phyloP scores from a whole-genome alignment of 2,888 invertebrate species.

The Perizoma affinitatum region DNA sequence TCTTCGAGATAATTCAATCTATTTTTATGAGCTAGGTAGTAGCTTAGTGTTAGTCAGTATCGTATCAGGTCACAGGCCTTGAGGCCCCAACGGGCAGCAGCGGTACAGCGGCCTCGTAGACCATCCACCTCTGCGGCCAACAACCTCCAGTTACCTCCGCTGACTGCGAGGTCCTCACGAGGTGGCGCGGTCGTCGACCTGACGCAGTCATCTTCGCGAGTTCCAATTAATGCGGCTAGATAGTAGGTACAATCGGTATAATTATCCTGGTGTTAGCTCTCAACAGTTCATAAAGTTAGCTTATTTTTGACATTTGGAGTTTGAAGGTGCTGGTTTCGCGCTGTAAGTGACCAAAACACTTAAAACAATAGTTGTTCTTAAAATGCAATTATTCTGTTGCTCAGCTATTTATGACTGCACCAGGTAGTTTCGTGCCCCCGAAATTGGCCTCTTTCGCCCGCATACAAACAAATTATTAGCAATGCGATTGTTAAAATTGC shows the following conservation, averaged over 20 bases:
- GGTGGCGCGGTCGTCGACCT: slow-evolving; percentile 69
- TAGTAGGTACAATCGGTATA: slow-evolving; percentile 19
- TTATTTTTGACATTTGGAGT: too few relatives aligned
- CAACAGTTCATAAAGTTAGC: too few relatives aligned
- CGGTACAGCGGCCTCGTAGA: slow-evolving; percentile 22
- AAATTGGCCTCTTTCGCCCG: slow-evolving; percentile 56
- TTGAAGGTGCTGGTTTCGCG: too few relatives aligned
- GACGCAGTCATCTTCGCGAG: slow-evolving; percentile 56
- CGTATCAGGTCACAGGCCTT: slow-evolving; percentile 31
- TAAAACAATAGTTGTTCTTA: too few relatives aligned
- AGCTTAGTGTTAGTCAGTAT: slow-evolving; percentile 13
- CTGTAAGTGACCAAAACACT: too few relatives aligned
- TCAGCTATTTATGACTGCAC: too few relatives aligned
- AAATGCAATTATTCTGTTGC: too few relatives aligned
- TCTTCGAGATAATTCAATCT: slow-evolving; percentile 1
- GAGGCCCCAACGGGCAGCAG: slow-evolving; percentile 23
- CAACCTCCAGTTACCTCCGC: slow-evolving; percentile 57
- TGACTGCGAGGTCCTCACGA: slow-evolving; percentile 52
- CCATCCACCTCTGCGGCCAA: slow-evolving; percentile 48
- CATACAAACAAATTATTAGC: slow-evolving; percentile 52
- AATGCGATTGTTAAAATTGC: slow-evolving; percentile 63
- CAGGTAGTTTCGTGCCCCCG: too few relatives aligned
- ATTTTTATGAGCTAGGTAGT: slow-evolving; percentile 10
- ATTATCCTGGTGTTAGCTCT: too few relatives aligned
- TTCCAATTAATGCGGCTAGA: slow-evolving; percentile 61